Base-by-base conservation (phyloP, 2,113 vertebrate species). In the Chloropsis cyanopogon region DNA sequence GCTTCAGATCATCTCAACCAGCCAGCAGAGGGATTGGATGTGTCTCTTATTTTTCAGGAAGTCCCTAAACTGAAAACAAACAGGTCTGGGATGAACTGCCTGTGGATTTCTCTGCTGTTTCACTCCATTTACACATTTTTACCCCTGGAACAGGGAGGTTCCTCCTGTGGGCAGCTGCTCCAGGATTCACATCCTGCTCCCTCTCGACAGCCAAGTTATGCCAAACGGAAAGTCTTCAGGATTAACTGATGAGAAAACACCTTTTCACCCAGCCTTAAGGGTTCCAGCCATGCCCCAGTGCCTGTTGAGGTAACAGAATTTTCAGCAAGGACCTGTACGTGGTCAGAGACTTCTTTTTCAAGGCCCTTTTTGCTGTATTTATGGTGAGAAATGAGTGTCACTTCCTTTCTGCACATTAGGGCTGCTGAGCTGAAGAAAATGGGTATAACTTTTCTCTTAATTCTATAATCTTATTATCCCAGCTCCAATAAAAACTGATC, bases 391-490 rank as follows among this genome's bases (percentile, higher is more conserved):
- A 93, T 61, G 94, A 93, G 56, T 15, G 66, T 37, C 46, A 8
- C 93, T 92, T 93, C 57, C 72, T 42, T 76, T 26, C 81, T 50
- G 83, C 86, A 47, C 91, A 41, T 95, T 85, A 91, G 87, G 72
- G n/a, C 64, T 86, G 78, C 81, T 92, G 93, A 90, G 77, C 86
- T 94, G 93, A 88, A 90, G 92, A 89, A 95, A 94, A 95, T 80
- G 73, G 65, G 42, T 85, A 85, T 82, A 81, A 91, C 93, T 94
- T 95, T 94, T 88, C 90, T 92, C 87, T 96, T 94, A 96, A 95
- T 97, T 96, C 95, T 82, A 64, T 96, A 93, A 95, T 96, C 85
- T 93, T 92, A 97, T 96, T 95, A 96, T 89, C 91, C 82, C 46
- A 94, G 72, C 63, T 83, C 49, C 80, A 94, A 68, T 97, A 93